Evolutionary conservation across 2,113 vertebrate species (phyloP).

Genomic region (Plectropomus leopardus): DNA sequence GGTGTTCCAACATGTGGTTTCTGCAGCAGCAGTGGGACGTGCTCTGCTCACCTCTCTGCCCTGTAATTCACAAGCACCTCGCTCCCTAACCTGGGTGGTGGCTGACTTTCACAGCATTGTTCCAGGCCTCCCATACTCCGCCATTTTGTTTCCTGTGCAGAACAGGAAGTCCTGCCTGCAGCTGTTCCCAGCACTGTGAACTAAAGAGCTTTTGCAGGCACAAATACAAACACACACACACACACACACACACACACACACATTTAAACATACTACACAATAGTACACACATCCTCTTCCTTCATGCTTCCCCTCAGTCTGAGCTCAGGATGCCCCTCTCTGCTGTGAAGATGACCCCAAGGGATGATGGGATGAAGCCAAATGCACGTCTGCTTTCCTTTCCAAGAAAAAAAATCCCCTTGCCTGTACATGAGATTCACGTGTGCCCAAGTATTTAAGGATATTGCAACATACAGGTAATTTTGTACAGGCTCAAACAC

Average conservation of each 20-base stretch:
- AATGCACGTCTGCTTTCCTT: slow-evolving; percentile 68
- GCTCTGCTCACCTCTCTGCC: slow-evolving; percentile 51
- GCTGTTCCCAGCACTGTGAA: slow-evolving; percentile 78
- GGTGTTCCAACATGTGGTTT: slow-evolving; percentile 54
- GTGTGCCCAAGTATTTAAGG: slow-evolving; percentile 28
- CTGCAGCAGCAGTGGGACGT: slow-evolving; percentile 43
- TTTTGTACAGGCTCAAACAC: slow-evolving; percentile 8
- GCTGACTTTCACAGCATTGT: slow-evolving; percentile 85
- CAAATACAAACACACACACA: slow-evolving; percentile 12
- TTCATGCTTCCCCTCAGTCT: slow-evolving; percentile 60
- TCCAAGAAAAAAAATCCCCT: slow-evolving; percentile 36
- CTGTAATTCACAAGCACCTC: slow-evolving; percentile 64
- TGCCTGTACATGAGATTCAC: slow-evolving; percentile 1
- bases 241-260: slow-evolving; percentile 43
- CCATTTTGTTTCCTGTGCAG: slow-evolving; percentile 82
- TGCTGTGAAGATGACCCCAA: slow-evolving; percentile 77
- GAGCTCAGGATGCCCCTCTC: slow-evolving; percentile 72
- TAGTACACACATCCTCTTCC: slow-evolving; percentile 73
- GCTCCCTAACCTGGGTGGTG: slow-evolving; percentile 80
- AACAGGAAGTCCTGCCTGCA: slow-evolving; percentile 81
- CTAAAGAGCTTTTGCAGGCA: slow-evolving; percentile 48
- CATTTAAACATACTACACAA: background rate
- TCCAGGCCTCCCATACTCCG: slow-evolving; percentile 65
- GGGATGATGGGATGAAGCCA: slow-evolving; percentile 61
- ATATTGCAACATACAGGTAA: slow-evolving; percentile 42